These are phyloP conservation scores for Notamacropus eugenii DNA, from an alignment of 2,797 vertebrate genomes.

Conservation along the genomic window DNA sequence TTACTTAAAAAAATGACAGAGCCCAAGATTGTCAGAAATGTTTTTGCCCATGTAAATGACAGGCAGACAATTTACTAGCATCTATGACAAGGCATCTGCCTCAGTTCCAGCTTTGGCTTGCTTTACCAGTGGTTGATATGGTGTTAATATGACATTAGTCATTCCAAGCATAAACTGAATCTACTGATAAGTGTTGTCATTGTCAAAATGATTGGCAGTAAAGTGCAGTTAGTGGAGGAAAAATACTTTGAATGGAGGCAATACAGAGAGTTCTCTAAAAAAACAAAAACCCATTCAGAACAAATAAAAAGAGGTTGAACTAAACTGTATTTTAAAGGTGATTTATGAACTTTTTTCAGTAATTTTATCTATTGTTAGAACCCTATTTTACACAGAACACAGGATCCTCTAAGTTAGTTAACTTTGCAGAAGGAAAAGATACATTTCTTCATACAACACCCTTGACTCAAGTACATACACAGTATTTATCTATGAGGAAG, in stretches of 20 bases:
- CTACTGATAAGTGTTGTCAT: not conserved
- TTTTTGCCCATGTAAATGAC: not conserved
- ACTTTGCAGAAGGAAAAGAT: not conserved
- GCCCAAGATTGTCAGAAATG: not conserved
- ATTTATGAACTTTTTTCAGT: not conserved
- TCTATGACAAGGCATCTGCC: not conserved
- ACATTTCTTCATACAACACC: not conserved
- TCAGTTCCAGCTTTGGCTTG: not conserved
- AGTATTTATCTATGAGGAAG: not conserved
- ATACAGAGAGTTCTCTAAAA: not conserved
- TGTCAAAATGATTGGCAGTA: constrained; percentile 11
- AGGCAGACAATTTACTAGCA: not conserved
- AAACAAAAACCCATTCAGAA: not conserved
- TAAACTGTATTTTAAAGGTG: not conserved
- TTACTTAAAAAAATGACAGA: not conserved
- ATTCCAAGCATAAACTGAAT: constrained; percentile 9
- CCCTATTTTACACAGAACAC: not conserved
- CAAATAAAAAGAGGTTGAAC: not conserved
- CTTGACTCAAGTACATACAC: not conserved
- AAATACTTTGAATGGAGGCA: not conserved
- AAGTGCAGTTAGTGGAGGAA: not conserved
- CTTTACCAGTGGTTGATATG: not conserved
- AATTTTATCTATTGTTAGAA: not conserved
- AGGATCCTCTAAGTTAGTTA: not conserved
- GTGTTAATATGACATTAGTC: not conserved